Evolutionary conservation across 2,888 invertebrate species (phyloP).

Genomic region (Plebejus argus): DNA sequence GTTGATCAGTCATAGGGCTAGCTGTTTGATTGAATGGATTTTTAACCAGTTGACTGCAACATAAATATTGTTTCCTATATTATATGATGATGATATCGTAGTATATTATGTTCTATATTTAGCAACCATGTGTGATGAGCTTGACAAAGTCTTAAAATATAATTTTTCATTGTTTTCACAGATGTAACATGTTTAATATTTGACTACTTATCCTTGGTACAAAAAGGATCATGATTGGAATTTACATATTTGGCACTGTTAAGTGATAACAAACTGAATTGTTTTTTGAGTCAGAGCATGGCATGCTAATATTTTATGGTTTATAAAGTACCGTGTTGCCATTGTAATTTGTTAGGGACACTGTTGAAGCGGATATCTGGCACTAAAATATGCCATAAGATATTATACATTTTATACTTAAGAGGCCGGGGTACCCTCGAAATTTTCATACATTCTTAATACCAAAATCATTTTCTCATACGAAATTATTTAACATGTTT

Average conservation of each 20-base stretch:
- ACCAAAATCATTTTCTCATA: too few species aligned
- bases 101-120: background rate
- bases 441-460: too few species aligned
- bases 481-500: too few species aligned
- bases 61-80: background rate
- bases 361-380: background rate
- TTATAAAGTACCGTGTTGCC: conserved; percentile 49
- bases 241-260: background rate
- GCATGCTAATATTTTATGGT: conserved; percentile 48
- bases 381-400: background rate
- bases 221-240: background rate
- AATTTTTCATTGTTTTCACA: background rate
- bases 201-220: background rate
- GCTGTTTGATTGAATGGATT: too few species aligned
- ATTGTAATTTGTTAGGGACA: conserved; percentile 32
- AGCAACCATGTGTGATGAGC: background rate
- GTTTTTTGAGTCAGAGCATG: conserved; percentile 32
- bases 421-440: too few species aligned
- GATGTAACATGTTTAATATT: background rate
- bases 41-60: too few species aligned
- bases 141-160: background rate
- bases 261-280: background rate
- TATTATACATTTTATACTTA: background rate
- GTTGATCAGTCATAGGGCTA: too few species aligned
- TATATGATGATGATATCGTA: background rate